A percentile compares a stretch with the other conserved stretches of the same genome.
phyloP scores from a whole-genome alignment of 2,888 invertebrate species.

The Eupithecia centaureata region DNA sequence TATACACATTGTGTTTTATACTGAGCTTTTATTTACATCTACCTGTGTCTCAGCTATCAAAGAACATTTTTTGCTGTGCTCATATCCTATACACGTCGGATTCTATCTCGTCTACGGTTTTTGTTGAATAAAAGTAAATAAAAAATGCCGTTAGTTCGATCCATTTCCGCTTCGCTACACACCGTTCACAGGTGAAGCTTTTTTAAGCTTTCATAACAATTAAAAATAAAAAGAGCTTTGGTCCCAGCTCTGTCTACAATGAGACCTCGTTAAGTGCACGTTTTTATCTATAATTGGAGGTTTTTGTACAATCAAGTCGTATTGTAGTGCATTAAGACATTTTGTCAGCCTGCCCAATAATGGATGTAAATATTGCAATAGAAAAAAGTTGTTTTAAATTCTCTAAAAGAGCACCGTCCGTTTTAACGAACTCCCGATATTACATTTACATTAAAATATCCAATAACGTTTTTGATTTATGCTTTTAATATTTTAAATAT shows the following conservation, averaged over 20 bases:
- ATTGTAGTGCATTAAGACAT: conserved; percentile 40
- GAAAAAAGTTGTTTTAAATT: conserved; percentile 51
- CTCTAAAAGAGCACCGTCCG: conserved; percentile 43
- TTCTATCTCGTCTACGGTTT: conserved; percentile 73
- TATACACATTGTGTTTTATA: conserved; percentile 28
- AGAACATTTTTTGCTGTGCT: conserved; percentile 62
- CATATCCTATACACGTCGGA: conserved; percentile 75
- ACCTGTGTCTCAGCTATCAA: conserved; percentile 50
- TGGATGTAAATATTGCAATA: conserved; percentile 52
- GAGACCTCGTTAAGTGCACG: conserved; percentile 71
- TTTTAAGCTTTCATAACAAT: conserved; percentile 75
- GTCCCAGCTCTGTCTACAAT: conserved; percentile 63
- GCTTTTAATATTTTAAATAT: conserved; percentile 78
- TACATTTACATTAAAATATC: conserved; percentile 75
- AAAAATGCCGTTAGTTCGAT: conserved; percentile 78
- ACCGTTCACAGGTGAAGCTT: conserved; percentile 78
- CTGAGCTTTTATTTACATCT: conserved; percentile 36
- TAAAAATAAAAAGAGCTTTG: conserved; percentile 60
- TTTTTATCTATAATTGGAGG: conserved; percentile 62
- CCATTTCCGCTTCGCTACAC: conserved; percentile 80
- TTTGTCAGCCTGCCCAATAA: conserved; percentile 43
- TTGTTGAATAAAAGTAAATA: conserved; percentile 68
- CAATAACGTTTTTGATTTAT: conserved; percentile 79
- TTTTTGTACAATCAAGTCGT: conserved; percentile 50
- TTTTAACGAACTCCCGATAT: conserved; percentile 59